Evolutionary conservation across 2,797 vertebrate species (phyloP), one percentile per base, ranked within the genome.

Genomic region (Columba guinea): DNA sequence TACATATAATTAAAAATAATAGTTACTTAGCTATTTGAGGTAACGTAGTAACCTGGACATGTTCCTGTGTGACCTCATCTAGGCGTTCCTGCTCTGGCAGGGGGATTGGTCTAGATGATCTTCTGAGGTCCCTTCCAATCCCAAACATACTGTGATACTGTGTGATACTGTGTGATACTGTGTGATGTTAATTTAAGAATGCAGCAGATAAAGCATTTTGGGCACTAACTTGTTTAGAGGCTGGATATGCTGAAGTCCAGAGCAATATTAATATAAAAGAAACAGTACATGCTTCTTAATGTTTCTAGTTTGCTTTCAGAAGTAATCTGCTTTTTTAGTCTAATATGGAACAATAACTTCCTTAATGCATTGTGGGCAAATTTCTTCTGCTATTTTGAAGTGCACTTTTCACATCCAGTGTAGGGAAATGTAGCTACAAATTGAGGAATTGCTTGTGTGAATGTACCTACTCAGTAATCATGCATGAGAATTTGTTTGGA

Each of bases 221-320:
- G 30, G 10, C 18, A 48, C 2, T 32, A 19, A 56, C 20, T 75
- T 35, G 7, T 20, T 63, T 69, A 69, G 32, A 58, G 15, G 4
- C 21, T 55, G 34, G 69, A 58, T 48, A 94, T 24, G 8, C 9
- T 73, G 37, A 84, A 87, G 62, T 44, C 5, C 14, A 59, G 27
- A 58, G 23, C 17, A 30, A 51, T 58, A 17, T 27, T 67, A 34
- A 39, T 2, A 20, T 30, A 48, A 19, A 62, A 68, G 13, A 23
- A 52, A 24, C 2, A 11, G 16, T 8, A 12, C 5, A 21, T 0
- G 1, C 2, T 32, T 41, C n/a, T 41, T 39, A 53, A 49, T 7
- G 4, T 59, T 53, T 60, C 11, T 22, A 35, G 7, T 46, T 79
- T 53, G 41, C 5, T 78, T 78, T 68, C 18, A 20, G 14, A 30